These are phyloP conservation scores for Zapornia atra DNA, from an alignment of 2,113 vertebrate genomes.

Conservation along the genomic window DNA sequence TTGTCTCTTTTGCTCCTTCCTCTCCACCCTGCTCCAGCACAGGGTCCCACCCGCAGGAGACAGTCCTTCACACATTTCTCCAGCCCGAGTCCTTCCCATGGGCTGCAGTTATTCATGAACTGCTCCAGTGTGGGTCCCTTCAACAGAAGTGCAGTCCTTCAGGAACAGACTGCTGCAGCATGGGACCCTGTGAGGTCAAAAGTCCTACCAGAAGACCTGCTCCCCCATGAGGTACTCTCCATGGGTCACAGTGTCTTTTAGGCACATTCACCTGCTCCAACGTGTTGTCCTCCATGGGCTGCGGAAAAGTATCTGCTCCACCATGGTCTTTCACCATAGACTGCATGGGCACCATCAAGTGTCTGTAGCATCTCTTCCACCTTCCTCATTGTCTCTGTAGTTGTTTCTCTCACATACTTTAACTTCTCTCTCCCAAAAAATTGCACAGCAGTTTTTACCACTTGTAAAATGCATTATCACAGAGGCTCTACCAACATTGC, in stretches of 20 bases:
- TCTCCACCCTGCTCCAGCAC: neutral
- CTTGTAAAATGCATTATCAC: neutral
- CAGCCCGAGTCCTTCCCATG: neutral
- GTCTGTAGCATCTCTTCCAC: neutral
- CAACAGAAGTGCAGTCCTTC: neutral
- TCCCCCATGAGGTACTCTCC: neutral
- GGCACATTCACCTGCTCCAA: neutral
- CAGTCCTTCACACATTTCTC: neutral
- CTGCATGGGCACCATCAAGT: accelerated
- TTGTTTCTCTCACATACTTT: neutral
- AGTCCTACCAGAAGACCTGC: neutral
- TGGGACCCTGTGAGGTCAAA: no score
- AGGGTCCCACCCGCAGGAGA: neutral
- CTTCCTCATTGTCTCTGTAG: neutral
- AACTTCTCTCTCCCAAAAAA: neutral
- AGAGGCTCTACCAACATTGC: neutral
- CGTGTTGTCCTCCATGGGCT: neutral
- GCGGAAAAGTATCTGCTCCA: neutral
- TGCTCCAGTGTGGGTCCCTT: neutral
- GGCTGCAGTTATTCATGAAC: neutral
- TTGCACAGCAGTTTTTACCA: neutral
- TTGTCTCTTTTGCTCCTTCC: neutral
- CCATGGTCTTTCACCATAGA: neutral
- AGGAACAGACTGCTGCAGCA: neutral
- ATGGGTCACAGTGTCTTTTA: neutral